Percentiles rank a stretch among this genome's conserved stretches.
phyloP scores from a whole-genome alignment of 2,797 vertebrate species.

The Spheniscus humboldti region DNA sequence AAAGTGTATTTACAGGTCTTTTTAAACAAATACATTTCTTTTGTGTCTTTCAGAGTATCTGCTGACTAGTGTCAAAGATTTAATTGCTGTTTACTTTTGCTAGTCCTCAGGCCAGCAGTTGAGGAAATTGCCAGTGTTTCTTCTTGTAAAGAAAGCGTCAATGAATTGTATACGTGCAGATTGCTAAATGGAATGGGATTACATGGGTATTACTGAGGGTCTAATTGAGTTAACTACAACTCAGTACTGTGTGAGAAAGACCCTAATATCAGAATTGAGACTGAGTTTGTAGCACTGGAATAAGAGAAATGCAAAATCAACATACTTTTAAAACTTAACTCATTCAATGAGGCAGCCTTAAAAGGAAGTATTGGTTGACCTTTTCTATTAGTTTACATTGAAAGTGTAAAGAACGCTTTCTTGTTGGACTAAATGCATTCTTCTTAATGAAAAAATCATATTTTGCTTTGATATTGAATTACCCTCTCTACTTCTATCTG shows the following conservation, averaged over 20 bases:
- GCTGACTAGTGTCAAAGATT: background rate
- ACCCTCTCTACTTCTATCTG: background rate
- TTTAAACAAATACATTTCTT: background rate
- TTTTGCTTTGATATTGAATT: background rate
- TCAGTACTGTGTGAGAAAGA: background rate
- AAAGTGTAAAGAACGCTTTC: background rate
- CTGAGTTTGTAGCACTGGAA: background rate
- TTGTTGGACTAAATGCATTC: background rate
- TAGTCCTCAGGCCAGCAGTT: background rate
- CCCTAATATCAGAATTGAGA: background rate
- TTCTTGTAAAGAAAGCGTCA: background rate
- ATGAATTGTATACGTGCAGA: background rate
- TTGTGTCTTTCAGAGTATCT: background rate
- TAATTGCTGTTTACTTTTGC: background rate
- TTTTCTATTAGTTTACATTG: background rate
- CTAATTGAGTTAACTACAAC: background rate
- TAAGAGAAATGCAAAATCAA: background rate
- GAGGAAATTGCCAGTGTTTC: background rate
- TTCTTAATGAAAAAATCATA: background rate
- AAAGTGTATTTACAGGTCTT: background rate
- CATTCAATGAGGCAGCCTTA: background rate
- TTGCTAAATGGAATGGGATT: background rate
- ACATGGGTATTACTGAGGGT: background rate
- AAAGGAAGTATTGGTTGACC: background rate
- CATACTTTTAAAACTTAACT: background rate